Percentiles rank a stretch among this genome's conserved stretches.
These are phyloP conservation scores for Amia ocellicauda DNA, from an alignment of 2,113 vertebrate genomes.

Conservation along the genomic window DNA sequence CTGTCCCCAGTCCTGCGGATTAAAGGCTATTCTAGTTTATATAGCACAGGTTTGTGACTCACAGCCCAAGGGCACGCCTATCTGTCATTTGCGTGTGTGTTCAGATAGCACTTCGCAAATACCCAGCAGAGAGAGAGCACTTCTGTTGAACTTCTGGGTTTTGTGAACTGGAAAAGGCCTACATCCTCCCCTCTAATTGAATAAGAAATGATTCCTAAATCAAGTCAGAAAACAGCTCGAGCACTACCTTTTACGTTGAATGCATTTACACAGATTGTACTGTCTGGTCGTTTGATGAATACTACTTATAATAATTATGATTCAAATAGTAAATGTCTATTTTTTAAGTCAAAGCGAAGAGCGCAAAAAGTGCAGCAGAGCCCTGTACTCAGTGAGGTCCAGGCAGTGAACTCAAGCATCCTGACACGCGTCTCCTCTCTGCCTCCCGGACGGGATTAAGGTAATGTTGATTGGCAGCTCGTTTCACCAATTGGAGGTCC, in stretches of 20 bases:
- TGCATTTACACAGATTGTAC: too few species aligned
- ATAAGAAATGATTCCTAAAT: too few species aligned
- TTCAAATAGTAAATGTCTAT: too few species aligned
- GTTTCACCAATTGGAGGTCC: slow-evolving; percentile 37
- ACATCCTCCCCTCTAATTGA: too few species aligned
- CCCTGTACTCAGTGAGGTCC: neutral
- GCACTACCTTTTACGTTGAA: too few species aligned
- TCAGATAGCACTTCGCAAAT: slow-evolving; percentile 44
- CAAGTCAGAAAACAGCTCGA: too few species aligned
- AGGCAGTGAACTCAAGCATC: neutral
- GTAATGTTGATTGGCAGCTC: slow-evolving; percentile 47
- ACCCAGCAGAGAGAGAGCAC: too few species aligned
- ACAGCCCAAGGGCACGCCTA: slow-evolving; percentile 71
- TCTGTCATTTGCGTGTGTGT: slow-evolving; percentile 65
- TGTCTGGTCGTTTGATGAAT: too few species aligned
- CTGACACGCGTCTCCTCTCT: neutral
- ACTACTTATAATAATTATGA: too few species aligned
- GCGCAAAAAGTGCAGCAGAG: too few species aligned
- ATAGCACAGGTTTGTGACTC: slow-evolving; percentile 66
- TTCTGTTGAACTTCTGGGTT: neutral
- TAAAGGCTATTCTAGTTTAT: slow-evolving; percentile 73
- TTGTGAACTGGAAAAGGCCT: too few species aligned
- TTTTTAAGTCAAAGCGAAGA: too few species aligned
- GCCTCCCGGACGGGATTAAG: slow-evolving; percentile 15
- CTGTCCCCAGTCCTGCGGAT: slow-evolving; percentile 61